These are phyloP conservation scores for Holothuria scabra DNA, from an alignment of 53 echinoderm and acorn worm species.

Conservation along the genomic window DNA sequence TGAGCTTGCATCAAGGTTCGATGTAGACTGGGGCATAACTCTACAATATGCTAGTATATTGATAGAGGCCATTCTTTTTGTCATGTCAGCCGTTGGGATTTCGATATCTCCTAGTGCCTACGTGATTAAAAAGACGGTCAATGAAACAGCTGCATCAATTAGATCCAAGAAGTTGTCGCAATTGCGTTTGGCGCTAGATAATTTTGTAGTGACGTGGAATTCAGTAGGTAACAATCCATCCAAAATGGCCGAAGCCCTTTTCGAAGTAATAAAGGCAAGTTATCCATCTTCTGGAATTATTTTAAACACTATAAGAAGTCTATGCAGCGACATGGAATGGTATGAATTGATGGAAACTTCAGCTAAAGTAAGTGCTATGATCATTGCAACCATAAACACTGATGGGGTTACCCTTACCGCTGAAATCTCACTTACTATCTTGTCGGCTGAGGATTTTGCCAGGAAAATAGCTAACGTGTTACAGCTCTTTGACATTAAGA, in stretches of 20 bases:
- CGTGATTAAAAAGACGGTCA: conserved; percentile 5
- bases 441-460: conserved; percentile 14
- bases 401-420: conserved; percentile 28
- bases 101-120: not conserved
- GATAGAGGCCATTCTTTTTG: conserved; percentile 48
- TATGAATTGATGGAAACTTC: conserved; percentile 27
- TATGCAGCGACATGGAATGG: conserved; percentile 30
- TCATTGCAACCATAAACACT: conserved; percentile 26
- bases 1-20: not conserved
- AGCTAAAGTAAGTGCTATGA: conserved; percentile 43
- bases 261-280: conserved; percentile 20
- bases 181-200: not conserved
- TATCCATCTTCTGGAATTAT: not conserved
- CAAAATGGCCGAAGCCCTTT: conserved; percentile 29
- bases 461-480: conserved; percentile 32
- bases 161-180: not conserved
- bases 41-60: conserved; percentile 51
- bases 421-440: conserved; percentile 19
- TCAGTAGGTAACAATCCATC: not conserved
- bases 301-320: conserved; percentile 8
- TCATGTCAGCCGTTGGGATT: conserved; percentile 51
- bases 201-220: conserved; percentile 34
- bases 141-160: conserved; percentile 9
- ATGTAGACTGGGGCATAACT: conserved; percentile 47
- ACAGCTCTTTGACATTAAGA: conserved; percentile 1